These are phyloP conservation scores for Craseonycteris thonglongyai DNA, from an alignment of 2,113 vertebrate genomes.

Conservation along the genomic window DNA sequence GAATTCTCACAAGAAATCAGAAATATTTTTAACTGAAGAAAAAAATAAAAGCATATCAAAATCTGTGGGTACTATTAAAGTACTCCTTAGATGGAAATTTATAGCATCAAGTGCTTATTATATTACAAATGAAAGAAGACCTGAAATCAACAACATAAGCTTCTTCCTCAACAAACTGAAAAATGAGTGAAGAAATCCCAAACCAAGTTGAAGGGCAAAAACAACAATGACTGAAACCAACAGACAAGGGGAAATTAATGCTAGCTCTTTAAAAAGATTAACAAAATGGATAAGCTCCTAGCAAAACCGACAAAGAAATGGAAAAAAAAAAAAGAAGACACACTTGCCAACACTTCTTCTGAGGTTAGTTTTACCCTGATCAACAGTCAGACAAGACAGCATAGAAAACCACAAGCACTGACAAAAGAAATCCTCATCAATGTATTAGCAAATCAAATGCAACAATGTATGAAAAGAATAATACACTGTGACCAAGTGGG, in stretches of 20 bases:
- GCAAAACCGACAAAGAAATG: background rate
- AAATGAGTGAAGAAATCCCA: background rate
- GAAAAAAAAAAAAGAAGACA: too few species aligned
- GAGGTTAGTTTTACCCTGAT: background rate
- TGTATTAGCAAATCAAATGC: background rate
- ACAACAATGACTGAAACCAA: background rate
- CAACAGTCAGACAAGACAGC: background rate
- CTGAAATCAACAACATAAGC: background rate
- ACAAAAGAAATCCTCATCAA: background rate
- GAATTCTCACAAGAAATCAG: background rate
- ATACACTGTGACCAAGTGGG: background rate
- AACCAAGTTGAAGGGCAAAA: background rate
- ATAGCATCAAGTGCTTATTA: background rate
- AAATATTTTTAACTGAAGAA: background rate
- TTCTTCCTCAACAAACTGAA: background rate
- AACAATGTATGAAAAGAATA: background rate
- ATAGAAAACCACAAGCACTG: background rate
- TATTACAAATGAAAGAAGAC: background rate
- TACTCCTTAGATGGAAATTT: background rate
- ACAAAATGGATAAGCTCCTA: constrained; percentile 6
- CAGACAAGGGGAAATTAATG: background rate
- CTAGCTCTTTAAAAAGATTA: background rate
- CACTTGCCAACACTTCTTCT: background rate
- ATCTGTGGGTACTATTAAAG: background rate
- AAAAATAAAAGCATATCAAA: background rate